These are phyloP conservation scores for Podarcis raffonei DNA, from an alignment of 2,113 vertebrate genomes.

Conservation along the genomic window DNA sequence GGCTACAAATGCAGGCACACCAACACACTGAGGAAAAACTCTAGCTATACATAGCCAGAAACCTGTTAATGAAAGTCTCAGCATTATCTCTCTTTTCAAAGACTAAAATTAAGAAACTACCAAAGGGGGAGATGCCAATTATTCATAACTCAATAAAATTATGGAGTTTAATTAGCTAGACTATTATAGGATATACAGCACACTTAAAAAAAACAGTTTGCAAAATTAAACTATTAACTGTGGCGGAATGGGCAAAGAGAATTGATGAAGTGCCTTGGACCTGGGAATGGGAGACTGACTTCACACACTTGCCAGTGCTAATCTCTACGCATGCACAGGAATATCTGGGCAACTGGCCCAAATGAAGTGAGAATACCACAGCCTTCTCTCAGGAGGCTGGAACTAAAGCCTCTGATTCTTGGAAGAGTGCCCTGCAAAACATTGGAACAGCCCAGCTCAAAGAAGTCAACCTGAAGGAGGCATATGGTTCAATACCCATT, in stretches of 20 bases:
- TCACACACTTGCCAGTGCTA: background rate
- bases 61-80: background rate
- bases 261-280: background rate
- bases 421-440: background rate
- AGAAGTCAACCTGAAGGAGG: background rate
- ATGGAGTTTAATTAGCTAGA: background rate
- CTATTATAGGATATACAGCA: too few relatives aligned
- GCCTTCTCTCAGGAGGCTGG: background rate
- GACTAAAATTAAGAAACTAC: slow-evolving; percentile 4
- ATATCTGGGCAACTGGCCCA: background rate
- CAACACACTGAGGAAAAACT: background rate
- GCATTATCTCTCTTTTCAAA: background rate
- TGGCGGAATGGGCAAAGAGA: background rate
- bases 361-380: background rate
- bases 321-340: background rate
- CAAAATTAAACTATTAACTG: background rate
- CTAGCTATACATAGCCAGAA: background rate
- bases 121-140: background rate
- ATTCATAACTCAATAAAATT: background rate
- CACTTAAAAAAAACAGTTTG: too few relatives aligned
- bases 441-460: background rate
- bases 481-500: background rate
- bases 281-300: background rate
- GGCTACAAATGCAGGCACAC: background rate
- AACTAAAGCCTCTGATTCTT: background rate